Evolutionary conservation across 1,140 invertebrate genomes (phyloP).

Genomic region (Acromyrmex echinatior): DNA sequence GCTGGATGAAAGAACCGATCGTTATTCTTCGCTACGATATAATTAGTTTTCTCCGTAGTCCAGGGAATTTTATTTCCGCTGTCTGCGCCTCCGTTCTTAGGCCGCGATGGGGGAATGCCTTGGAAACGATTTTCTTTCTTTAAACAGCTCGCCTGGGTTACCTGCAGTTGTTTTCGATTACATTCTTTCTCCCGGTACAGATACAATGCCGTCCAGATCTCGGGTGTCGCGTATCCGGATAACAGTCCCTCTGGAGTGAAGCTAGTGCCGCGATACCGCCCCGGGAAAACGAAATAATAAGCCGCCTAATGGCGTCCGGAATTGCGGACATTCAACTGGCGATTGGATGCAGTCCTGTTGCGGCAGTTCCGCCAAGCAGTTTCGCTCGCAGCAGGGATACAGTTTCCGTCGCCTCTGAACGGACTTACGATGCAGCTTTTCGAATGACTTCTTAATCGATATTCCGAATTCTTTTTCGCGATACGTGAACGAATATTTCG

Average conservation of each 20-base stretch:
- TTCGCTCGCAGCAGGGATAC: slow-evolving; percentile 69
- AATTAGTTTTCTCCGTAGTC: slow-evolving; percentile 22
- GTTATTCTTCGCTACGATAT: slow-evolving; percentile 24
- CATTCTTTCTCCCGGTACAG: slow-evolving; percentile 61
- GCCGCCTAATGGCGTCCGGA: slow-evolving; percentile 79
- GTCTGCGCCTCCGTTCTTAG: slow-evolving; percentile 7
- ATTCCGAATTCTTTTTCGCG: slow-evolving; percentile 73
- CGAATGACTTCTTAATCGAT: slow-evolving; percentile 83
- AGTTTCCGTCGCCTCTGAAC: slow-evolving; percentile 59
- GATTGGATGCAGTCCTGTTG: slow-evolving; percentile 81
- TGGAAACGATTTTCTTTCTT: slow-evolving; percentile 36
- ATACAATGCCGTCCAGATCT: slow-evolving; percentile 70
- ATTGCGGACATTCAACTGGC: slow-evolving; percentile 81
- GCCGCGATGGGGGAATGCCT: slow-evolving; percentile 15
- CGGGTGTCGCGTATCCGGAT: slow-evolving; percentile 67
- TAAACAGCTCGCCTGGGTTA: slow-evolving; percentile 49
- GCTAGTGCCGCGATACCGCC: slow-evolving; percentile 70
- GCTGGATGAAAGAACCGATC: slow-evolving; percentile 45
- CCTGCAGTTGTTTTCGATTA: slow-evolving; percentile 67
- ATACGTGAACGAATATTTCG: slow-evolving; percentile 39
- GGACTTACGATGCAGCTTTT: slow-evolving; percentile 48
- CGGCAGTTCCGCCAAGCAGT: slow-evolving; percentile 77
- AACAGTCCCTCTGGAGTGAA: slow-evolving; percentile 71
- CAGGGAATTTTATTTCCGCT: slow-evolving; percentile 37
- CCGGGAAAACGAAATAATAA: slow-evolving; percentile 83